phyloP scores from a whole-genome alignment of 92 coral and sea anemone genomes.

The Phymanthus crucifer region DNA sequence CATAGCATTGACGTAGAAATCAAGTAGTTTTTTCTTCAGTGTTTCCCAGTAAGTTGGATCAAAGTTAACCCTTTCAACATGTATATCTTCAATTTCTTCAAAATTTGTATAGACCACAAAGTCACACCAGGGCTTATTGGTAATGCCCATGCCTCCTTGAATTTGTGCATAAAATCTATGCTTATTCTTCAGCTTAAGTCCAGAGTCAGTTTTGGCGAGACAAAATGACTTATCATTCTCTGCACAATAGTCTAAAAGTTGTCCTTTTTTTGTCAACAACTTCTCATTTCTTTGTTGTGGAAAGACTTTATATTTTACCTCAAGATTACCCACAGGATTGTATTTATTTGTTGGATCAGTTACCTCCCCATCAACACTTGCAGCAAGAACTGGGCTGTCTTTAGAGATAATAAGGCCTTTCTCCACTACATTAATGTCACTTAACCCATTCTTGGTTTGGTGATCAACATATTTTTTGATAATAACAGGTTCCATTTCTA shows the following conservation, averaged over 20 bases:
- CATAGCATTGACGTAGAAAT: slow-evolving; percentile 36
- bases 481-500: neutral
- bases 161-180: slow-evolving; percentile 48
- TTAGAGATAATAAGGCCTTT: slow-evolving; percentile 36
- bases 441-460: slow-evolving; percentile 33
- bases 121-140: slow-evolving; percentile 42
- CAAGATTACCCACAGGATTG: slow-evolving; percentile 39
- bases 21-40: slow-evolving; percentile 27
- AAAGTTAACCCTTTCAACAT: slow-evolving; percentile 44
- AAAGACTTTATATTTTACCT: slow-evolving; percentile 36
- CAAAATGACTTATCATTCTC: slow-evolving; percentile 30
- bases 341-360: slow-evolving; percentile 22
- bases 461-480: slow-evolving; percentile 29
- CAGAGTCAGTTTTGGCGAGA: slow-evolving; percentile 26
- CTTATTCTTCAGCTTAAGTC: slow-evolving; percentile 23
- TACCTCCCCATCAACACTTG: slow-evolving; percentile 45
- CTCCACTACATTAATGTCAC: slow-evolving; percentile 33
- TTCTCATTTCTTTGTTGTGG: slow-evolving; percentile 5
- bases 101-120: slow-evolving; percentile 40
- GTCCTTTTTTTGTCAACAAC: neutral
- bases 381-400: slow-evolving; percentile 39
- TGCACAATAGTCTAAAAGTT: slow-evolving; percentile 16
- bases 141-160: slow-evolving; percentile 53
- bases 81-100: slow-evolving; percentile 22
- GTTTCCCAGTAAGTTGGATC: slow-evolving; percentile 42